Percentiles rank a stretch among this genome's conserved stretches.
These are phyloP conservation scores for Gallinago jamesoni DNA, from an alignment of 2,113 vertebrate genomes.

Conservation along the genomic window DNA sequence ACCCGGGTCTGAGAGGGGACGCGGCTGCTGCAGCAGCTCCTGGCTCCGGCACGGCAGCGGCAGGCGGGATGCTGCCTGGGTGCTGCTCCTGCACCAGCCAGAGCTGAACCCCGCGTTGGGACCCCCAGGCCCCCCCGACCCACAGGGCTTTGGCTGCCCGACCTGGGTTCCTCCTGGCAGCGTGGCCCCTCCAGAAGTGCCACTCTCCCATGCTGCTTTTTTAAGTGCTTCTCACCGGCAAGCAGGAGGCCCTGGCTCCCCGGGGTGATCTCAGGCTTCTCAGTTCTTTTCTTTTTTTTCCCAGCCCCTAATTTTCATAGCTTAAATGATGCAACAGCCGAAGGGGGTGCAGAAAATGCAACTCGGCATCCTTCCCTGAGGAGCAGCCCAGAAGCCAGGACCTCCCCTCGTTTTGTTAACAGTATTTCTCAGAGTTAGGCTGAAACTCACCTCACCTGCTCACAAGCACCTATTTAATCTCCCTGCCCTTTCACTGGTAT, in stretches of 20 bases:
- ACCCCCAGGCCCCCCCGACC: background rate
- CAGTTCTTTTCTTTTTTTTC: no score
- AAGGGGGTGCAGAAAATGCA: background rate
- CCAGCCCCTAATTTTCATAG: background rate
- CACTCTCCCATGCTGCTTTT: rapidly evolving
- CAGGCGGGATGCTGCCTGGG: rapidly evolving
- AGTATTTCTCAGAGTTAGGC: rapidly evolving
- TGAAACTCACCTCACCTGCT: background rate
- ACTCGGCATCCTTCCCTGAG: rapidly evolving
- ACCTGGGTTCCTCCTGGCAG: background rate
- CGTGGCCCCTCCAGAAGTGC: background rate
- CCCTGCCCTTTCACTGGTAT: background rate
- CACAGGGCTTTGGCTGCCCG: background rate
- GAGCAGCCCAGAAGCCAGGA: background rate
- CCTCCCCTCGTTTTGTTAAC: background rate
- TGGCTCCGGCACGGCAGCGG: rapidly evolving
- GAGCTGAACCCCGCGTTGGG: background rate
- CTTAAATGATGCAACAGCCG: rapidly evolving
- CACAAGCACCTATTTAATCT: background rate
- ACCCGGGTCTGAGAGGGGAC: background rate
- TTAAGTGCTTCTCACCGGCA: background rate
- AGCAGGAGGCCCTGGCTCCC: background rate
- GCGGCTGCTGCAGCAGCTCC: rapidly evolving
- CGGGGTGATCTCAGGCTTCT: background rate
- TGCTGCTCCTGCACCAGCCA: rapidly evolving